These are phyloP conservation scores for Catostylus mosaicus DNA, from an alignment of 30 jellyfish, hydroid and myxozoan genomes.

Conservation along the genomic window DNA sequence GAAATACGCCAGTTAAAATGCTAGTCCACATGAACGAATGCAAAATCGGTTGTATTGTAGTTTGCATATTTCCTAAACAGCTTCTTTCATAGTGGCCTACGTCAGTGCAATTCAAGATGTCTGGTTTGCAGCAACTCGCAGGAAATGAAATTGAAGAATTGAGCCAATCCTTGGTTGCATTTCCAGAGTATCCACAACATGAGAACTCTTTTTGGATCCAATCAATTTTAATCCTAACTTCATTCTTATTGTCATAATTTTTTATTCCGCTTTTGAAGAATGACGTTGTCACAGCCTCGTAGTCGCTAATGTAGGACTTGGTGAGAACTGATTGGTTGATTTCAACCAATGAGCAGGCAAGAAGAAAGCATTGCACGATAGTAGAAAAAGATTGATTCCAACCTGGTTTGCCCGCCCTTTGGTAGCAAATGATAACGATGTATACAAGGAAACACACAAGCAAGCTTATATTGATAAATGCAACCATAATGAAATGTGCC, in stretches of 20 bases:
- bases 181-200: slow-evolving; percentile 43
- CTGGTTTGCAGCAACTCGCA: slow-evolving; percentile 34
- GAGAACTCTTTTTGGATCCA: slow-evolving; percentile 33
- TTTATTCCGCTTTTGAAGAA: slow-evolving; percentile 22
- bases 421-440: not conserved
- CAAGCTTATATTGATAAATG: slow-evolving; percentile 24
- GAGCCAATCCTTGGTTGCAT: slow-evolving; percentile 45
- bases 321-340: slow-evolving; percentile 13
- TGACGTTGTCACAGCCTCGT: not conserved
- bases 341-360: slow-evolving; percentile 45
- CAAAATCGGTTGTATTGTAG: not conserved
- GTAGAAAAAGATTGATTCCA: slow-evolving; percentile 62
- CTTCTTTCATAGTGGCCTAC: not conserved
- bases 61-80: slow-evolving; percentile 9
- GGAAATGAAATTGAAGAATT: slow-evolving; percentile 7
- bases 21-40: slow-evolving; percentile 42
- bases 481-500: slow-evolving; percentile 28
- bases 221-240: slow-evolving; percentile 4
- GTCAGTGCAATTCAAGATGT: not conserved
- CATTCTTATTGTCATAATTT: not conserved
- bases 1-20: slow-evolving; percentile 17
- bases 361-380: slow-evolving; percentile 55
- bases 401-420: slow-evolving; percentile 28
- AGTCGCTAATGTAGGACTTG: slow-evolving; percentile 14
- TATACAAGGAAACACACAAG: slow-evolving; percentile 13